A percentile compares a stretch with the other conserved stretches of the same genome.
Conservation (phyloP, 2,797 vertebrate species). For the Sparidentex hasta region DNA sequence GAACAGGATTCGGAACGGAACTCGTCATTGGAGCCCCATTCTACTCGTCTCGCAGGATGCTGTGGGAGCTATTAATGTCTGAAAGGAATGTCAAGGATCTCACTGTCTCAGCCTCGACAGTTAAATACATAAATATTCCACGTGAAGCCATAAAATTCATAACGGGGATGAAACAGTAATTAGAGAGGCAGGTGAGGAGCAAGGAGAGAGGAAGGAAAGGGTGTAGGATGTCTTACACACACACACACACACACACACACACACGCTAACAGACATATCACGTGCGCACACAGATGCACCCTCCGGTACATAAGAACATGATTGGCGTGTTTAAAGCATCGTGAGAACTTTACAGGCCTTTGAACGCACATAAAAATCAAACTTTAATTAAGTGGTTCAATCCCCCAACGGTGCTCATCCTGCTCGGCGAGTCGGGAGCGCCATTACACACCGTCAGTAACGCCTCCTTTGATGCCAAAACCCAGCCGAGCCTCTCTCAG, state of each 20-base stretch:
- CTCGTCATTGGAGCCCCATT: not conserved
- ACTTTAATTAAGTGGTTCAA: conserved; percentile 41
- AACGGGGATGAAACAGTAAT: not conserved
- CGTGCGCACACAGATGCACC: not conserved
- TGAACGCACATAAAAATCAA: conserved; percentile 37
- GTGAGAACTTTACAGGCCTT: conserved; percentile 21
- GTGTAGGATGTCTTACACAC: too few relatives aligned
- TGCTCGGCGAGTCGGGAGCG: conserved; percentile 20
- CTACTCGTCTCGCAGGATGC: not conserved
- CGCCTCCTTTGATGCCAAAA: conserved; percentile 58
- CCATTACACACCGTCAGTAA: conserved; percentile 34
- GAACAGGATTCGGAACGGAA: not conserved
- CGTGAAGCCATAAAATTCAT: not conserved
- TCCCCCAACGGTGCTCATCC: conserved; percentile 35
- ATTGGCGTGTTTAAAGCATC: conserved; percentile 24
- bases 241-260: not conserved
- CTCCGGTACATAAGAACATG: conserved; percentile 19
- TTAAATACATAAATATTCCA: conserved; percentile 13
- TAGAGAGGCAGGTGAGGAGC: not conserved
- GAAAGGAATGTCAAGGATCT: not conserved
- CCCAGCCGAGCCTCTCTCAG: conserved; percentile 40
- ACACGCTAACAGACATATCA: not conserved
- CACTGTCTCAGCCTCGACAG: not conserved
- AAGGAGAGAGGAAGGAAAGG: not conserved
- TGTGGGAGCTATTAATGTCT: not conserved